A percentile compares a stretch with the other conserved stretches of the same genome.
Conservation (phyloP, 2,797 vertebrate genomes). For the Pangasius mekongensis region DNA sequence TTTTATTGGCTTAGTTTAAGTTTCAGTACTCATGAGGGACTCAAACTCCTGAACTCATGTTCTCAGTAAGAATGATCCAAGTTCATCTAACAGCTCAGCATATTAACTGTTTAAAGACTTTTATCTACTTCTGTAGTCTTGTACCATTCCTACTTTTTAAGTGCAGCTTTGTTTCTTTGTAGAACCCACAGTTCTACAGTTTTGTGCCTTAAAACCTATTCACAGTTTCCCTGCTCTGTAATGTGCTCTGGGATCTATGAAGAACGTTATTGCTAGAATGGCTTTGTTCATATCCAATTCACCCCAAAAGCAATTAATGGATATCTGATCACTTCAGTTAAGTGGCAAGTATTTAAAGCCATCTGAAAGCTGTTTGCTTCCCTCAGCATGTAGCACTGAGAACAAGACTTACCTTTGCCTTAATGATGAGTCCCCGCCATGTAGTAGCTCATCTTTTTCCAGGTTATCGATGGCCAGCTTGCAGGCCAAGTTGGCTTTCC, state of each 20-base stretch:
- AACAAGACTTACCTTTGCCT: conserved; percentile 82
- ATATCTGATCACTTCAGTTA: not conserved
- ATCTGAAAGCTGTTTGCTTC: not conserved
- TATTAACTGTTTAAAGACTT: not conserved
- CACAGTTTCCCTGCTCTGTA: not conserved
- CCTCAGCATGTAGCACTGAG: not conserved
- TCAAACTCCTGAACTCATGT: not conserved
- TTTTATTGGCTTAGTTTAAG: not conserved
- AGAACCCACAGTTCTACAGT: not conserved
- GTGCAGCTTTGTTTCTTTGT: not conserved
- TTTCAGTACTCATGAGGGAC: not conserved
- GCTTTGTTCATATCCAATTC: not conserved
- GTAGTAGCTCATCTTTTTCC: conserved; percentile 90
- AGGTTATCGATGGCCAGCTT: conserved; percentile 92
- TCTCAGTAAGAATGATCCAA: not conserved
- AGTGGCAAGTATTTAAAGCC: not conserved
- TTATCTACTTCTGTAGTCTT: not conserved
- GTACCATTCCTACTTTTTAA: not conserved
- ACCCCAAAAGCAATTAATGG: not conserved
- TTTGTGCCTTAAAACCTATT: not conserved
- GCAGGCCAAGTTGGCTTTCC: conserved; percentile 93
- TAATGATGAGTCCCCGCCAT: conserved; percentile 74
- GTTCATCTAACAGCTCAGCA: not conserved
- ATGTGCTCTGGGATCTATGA: not conserved
- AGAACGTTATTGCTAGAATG: not conserved